These are phyloP conservation scores for Clarias macrocephalus DNA, from an alignment of 2,113 vertebrate genomes.

Conservation along the genomic window DNA sequence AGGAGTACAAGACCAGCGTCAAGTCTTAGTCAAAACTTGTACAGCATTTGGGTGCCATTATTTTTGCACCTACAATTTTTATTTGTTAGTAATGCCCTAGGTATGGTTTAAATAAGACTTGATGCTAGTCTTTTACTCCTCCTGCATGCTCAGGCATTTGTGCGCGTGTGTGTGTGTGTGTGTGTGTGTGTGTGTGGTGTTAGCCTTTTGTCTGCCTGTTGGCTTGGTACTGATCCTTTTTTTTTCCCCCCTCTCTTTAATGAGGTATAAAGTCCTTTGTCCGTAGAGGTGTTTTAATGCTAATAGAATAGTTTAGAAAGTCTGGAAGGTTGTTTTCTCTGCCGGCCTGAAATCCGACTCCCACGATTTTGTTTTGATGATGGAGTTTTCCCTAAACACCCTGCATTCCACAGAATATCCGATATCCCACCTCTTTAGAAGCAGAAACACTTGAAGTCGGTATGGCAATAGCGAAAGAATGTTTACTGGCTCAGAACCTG, in stretches of 20 bases:
- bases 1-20: neutral
- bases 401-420: conserved; percentile 19
- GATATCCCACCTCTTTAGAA: neutral
- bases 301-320: neutral
- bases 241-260: too few relatives aligned
- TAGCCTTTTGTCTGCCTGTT: conserved; percentile 20
- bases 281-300: conserved; percentile 6
- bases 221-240: neutral
- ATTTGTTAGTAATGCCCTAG: neutral
- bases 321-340: neutral
- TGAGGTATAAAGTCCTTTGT: conserved; percentile 13
- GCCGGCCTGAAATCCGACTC: neutral
- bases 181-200: neutral
- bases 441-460: neutral
- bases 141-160: neutral
- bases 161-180: neutral
- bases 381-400: conserved; percentile 14
- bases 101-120: neutral
- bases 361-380: conserved; percentile 20
- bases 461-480: neutral
- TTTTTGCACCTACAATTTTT: neutral
- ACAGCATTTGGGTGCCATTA: neutral
- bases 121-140: neutral
- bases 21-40: neutral
- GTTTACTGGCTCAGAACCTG: neutral